Evolutionary conservation across 2,797 vertebrate species (phyloP), one percentile per base, ranked within the genome.

Genomic region (Geotrypetes seraphini): DNA sequence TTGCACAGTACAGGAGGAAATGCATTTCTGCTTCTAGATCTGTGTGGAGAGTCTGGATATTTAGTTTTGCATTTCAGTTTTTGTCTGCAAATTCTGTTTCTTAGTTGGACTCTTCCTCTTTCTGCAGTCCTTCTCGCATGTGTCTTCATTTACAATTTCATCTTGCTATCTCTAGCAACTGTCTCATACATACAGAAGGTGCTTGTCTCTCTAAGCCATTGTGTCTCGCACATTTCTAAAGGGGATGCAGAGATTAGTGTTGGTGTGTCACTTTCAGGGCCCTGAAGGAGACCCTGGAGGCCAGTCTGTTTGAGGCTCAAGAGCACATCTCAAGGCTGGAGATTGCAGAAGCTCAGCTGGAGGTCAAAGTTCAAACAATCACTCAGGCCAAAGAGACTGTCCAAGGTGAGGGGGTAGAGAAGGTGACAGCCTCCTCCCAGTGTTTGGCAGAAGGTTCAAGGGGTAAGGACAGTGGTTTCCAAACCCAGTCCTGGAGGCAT

Each of bases 331-430:
- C 84, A 4, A 58, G 73, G 48, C 26, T 79, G 9, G 74, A 89
- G 47, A 59, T 88, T 19, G 47, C 73, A 29, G 63, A 46, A 25
- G 63, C 59, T 33, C 88, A 91, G 31, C 68, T 88, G 23, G 66
- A 79, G 36, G 58, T 78, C 12, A 84, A 85, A 28, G 40, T 89
- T 20, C 43, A 71, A 10, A 51, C 75, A 8, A 43, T 90, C 28
- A 66, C 36, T 2, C 81, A 85, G 62, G 67, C 79, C 53, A 92
- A 88, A 42, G 67, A 76, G 7, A 71, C 72, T 2, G 60, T 90
- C 24, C 71, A 83, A 22, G 91, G 91, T 91, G 40, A 71, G 75
- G 47, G 5, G 3, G 22, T 22, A n/a, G 36, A 19, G 24, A 23
- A 29, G 22, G 5, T 21, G 20, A 12, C 25, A 13, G 12, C 12